Evolutionary conservation across 2,888 invertebrate genomes (phyloP), one percentile per base, ranked within the genome.

Genomic region (Pristionchus maxplancki): DNA sequence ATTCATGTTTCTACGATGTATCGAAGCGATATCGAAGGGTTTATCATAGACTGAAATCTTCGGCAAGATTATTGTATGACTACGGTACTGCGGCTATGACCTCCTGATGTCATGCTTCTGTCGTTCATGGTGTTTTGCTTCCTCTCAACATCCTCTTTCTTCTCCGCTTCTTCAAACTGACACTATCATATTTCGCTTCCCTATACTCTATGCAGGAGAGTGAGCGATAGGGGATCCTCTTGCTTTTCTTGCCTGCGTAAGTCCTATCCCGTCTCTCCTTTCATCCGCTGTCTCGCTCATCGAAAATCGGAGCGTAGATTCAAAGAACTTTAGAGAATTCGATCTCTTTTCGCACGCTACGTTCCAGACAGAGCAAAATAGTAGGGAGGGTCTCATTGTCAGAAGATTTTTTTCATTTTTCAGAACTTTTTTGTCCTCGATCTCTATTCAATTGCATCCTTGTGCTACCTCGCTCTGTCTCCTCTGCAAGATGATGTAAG

Each of bases 171-270:
- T 71, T n/a, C 71, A 71, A 71, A 71, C 24, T 24, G 71, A 71
- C 71, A 71, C 34, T 71, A 37, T 71, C 71, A 20, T 37, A 71
- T 71, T 71, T 71, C 71, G 71, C 71, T 71, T 71, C 64, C 71
- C 71, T 71, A 71, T 71, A 71, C 37, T 71, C 71, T 71, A 71
- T 71, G 71, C 71, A 37, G 71, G 24, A n/a, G n/a, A 9, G 37
- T 20, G 34, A 5, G 37, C 20, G 71, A 71, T 71, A 71, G 71
- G 37, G 71, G 71, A 71, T 71, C 71, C 37, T 37, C 71, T 71
- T 71, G 71, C 71, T 71, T 71, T 71, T 71, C 71, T 71, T 71
- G 34, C 58, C 71, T 71, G 37, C 71, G 71, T 71, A 71, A 71
- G 71, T 20, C 71, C 58, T 58, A 1, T 58, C 58, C n/a, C 24